phyloP scores from a whole-genome alignment of 2,797 vertebrate species.

The Hafferia zeledoni region DNA sequence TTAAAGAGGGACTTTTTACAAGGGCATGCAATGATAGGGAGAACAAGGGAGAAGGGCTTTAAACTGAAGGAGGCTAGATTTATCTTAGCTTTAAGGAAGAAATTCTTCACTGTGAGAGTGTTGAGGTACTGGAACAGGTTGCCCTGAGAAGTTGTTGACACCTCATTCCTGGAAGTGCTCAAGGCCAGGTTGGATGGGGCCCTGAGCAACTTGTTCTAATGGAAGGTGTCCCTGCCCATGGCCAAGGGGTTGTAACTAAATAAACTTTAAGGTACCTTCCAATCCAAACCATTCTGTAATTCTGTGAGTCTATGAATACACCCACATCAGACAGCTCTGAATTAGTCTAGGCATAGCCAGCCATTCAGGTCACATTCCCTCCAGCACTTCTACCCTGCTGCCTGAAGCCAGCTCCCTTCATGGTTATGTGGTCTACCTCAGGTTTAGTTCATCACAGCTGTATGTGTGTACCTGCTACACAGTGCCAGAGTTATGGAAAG shows the following conservation, averaged over 20 bases:
- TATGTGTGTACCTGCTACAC: background rate
- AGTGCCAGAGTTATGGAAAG: background rate
- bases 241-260: background rate
- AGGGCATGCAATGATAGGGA: background rate
- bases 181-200: background rate
- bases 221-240: background rate
- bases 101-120: background rate
- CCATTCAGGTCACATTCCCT: background rate
- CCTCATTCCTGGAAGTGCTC: background rate
- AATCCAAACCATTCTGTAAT: background rate
- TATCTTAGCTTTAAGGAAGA: background rate
- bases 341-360: background rate
- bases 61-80: background rate
- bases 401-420: background rate
- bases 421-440: slow-evolving; percentile 2
- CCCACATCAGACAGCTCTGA: background rate
- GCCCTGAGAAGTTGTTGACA: background rate
- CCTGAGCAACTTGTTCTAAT: background rate
- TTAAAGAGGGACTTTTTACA: background rate
- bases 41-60: background rate
- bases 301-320: background rate
- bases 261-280: background rate
- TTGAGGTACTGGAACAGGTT: background rate
- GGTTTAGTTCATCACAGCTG: background rate
- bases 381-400: background rate